These are phyloP conservation scores for Procavia capensis DNA, from an alignment of 2,113 vertebrate genomes.

Conservation along the genomic window DNA sequence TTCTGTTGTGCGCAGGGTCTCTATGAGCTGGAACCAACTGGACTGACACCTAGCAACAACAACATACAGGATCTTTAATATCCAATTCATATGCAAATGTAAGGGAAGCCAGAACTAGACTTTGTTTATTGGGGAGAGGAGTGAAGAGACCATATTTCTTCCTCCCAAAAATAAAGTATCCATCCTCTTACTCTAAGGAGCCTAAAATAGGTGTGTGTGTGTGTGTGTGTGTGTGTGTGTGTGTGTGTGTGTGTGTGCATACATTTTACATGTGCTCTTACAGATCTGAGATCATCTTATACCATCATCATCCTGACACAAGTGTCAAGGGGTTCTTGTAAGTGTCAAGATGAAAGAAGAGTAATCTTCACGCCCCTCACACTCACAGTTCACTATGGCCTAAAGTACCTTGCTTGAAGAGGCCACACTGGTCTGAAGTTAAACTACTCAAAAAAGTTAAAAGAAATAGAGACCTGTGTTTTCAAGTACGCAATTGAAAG, in stretches of 20 bases:
- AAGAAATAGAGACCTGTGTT: background rate
- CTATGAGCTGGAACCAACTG: too few relatives aligned
- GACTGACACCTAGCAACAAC: too few relatives aligned
- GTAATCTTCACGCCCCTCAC: background rate
- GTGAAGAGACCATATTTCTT: background rate
- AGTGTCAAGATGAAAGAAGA: background rate
- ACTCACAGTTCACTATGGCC: background rate
- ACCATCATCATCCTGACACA: background rate
- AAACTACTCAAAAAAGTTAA: background rate
- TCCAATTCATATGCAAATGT: background rate
- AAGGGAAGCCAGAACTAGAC: background rate
- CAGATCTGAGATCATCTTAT: background rate
- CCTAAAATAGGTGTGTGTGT: background rate
- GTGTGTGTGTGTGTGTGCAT: background rate
- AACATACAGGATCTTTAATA: constrained; percentile 15
- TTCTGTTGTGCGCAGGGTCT: too few relatives aligned
- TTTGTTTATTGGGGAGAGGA: background rate
- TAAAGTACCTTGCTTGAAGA: background rate
- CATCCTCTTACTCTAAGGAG: background rate
- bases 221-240: background rate
- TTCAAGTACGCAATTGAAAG: background rate
- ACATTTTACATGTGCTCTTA: background rate
- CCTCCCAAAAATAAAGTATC: background rate
- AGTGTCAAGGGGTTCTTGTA: background rate
- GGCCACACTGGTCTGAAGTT: background rate